phyloP scores from a whole-genome alignment of 1,140 invertebrate species.

The Acyrthosiphon pisum region DNA sequence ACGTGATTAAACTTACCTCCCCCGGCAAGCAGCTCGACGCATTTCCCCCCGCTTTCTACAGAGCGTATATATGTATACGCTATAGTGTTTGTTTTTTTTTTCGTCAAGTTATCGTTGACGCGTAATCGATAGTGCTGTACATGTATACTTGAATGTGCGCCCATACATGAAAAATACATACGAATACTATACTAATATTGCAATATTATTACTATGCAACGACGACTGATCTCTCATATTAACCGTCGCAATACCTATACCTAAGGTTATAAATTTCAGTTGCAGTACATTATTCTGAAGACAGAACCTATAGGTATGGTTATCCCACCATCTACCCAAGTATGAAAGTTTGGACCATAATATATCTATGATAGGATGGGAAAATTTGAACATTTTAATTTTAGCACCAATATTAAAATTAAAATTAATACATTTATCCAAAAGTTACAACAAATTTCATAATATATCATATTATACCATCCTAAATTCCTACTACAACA shows the following conservation, averaged over 20 bases:
- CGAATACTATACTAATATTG: not conserved
- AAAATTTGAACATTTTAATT: no score
- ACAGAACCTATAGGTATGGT: not conserved
- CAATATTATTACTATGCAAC: not conserved
- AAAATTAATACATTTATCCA: no score
- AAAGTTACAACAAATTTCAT: no score
- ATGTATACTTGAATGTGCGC: not conserved
- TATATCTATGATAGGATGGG: no score
- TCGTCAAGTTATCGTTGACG: constrained; percentile 39
- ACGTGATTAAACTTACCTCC: constrained; percentile 61
- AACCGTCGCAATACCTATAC: not conserved
- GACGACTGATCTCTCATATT: not conserved
- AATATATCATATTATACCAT: no score
- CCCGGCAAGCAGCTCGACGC: not conserved
- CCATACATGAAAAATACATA: not conserved
- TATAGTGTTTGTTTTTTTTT: constrained; percentile 27
- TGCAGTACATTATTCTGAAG: not conserved
- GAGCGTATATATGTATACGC: not conserved
- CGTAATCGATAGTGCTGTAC: constrained; percentile 48
- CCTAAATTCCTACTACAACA: no score
- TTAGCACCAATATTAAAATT: no score
- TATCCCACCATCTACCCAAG: not conserved
- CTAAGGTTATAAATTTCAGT: not conserved
- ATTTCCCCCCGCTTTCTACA: not conserved
- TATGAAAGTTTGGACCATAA: not conserved